phyloP scores from a whole-genome alignment of 2,888 invertebrate genomes.

The Neoitamus cyanurus region DNA sequence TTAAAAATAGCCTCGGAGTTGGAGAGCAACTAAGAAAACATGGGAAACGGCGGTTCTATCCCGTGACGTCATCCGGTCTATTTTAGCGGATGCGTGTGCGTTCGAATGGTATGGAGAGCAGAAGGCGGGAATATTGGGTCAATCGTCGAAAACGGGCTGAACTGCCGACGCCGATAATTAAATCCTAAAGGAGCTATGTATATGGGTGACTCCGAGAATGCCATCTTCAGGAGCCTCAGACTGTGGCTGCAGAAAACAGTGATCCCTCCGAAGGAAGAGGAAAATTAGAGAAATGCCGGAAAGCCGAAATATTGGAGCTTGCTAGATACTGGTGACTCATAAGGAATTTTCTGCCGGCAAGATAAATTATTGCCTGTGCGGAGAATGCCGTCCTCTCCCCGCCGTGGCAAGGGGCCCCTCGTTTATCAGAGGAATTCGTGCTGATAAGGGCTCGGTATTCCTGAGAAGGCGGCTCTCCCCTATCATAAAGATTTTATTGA shows the following conservation, averaged over 20 bases:
- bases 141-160: not conserved
- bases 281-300: not conserved
- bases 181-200: not conserved
- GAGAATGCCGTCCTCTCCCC: not conserved
- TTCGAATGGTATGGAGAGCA: not conserved
- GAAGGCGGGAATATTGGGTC: not conserved
- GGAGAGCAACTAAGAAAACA: not conserved
- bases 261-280: not conserved
- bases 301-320: not conserved
- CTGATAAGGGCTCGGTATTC: not conserved
- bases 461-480: not conserved
- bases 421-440: not conserved
- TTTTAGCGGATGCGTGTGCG: not conserved
- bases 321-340: not conserved
- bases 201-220: not conserved
- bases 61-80: not conserved
- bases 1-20: not conserved
- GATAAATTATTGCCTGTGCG: not conserved
- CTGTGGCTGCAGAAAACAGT: not conserved
- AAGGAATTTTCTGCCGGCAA: not conserved
- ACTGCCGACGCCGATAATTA: not conserved
- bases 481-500: conserved; percentile 1
- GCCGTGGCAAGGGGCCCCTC: not conserved
- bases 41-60: not conserved
- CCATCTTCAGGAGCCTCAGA: not conserved